Conservation (phyloP, 2,888 invertebrate genomes). For the Ellobium chinense region DNA sequence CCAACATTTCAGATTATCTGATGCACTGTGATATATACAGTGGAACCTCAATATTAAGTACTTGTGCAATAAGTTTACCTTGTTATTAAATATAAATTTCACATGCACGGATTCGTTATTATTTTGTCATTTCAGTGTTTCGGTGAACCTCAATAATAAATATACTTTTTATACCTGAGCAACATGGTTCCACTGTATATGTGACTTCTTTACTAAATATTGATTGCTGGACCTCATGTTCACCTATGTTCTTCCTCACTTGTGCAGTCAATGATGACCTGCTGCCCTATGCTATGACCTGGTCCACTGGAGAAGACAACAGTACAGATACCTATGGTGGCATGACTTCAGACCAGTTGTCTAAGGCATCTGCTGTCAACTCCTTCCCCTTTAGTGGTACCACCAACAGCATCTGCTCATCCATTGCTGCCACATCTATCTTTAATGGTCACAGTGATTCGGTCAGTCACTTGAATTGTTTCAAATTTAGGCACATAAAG, state of each 20-base stretch:
- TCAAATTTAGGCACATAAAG: too few species aligned
- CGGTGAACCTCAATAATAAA: too few species aligned
- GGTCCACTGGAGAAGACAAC: conserved; percentile 17
- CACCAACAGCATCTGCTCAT: conserved; percentile 19
- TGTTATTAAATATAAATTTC: too few species aligned
- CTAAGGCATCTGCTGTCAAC: not conserved
- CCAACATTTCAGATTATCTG: too few species aligned
- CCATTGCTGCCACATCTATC: conserved; percentile 10
- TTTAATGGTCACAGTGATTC: not conserved
- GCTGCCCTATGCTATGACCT: not conserved
- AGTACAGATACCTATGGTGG: not conserved
- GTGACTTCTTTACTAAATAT: not conserved
- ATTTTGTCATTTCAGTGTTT: too few species aligned
- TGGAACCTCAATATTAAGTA: too few species aligned
- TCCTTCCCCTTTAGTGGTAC: conserved; percentile 5
- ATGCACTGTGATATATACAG: too few species aligned
- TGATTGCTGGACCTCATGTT: not conserved
- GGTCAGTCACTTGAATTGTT: too few species aligned
- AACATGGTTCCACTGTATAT: too few species aligned
- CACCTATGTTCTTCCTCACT: not conserved
- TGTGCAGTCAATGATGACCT: conserved; percentile 20
- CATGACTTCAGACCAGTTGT: not conserved
- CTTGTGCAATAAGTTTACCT: too few species aligned
- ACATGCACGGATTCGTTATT: too few species aligned
- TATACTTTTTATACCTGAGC: too few species aligned